Percentiles rank a stretch among this genome's conserved stretches.
Evolutionary conservation across 2,888 invertebrate species (phyloP).

Genomic region (Drosophila peninsularis): DNA sequence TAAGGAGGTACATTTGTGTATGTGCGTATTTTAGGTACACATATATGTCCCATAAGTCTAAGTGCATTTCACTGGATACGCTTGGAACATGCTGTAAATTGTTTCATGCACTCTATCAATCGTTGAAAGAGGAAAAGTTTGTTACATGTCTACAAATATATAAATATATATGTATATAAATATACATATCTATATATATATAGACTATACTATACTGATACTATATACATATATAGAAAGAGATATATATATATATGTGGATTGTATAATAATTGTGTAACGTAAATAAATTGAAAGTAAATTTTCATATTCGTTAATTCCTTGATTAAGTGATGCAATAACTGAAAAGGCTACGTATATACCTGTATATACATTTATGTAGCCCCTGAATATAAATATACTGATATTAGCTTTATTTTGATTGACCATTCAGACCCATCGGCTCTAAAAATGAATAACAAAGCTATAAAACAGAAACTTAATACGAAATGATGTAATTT

Average conservation of each 20-base stretch:
- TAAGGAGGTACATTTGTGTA: slow-evolving; percentile 20
- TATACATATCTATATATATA: not conserved
- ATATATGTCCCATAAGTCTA: not conserved
- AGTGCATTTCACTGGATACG: slow-evolving; percentile 6
- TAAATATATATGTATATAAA: not conserved
- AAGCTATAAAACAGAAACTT: not conserved
- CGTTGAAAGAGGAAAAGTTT: not conserved
- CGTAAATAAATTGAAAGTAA: not conserved
- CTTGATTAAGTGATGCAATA: not conserved
- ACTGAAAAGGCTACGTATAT: not conserved
- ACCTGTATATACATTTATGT: too few relatives aligned
- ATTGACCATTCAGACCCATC: not conserved
- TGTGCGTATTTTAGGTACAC: slow-evolving; percentile 24
- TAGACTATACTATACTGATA: not conserved
- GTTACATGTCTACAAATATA: not conserved
- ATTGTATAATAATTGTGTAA: slow-evolving; percentile 55
- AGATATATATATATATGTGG: not conserved
- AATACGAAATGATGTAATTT: not conserved
- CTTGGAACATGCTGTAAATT: slow-evolving; percentile 6
- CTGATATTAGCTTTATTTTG: not conserved
- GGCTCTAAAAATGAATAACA: not conserved
- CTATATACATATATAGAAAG: not conserved
- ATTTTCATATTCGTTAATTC: not conserved
- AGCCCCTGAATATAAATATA: too few relatives aligned
- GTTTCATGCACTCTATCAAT: not conserved